Evolutionary conservation across 2,888 invertebrate species (phyloP), one percentile per base, ranked within the genome.

Genomic region (Drosophila phalerata): DNA sequence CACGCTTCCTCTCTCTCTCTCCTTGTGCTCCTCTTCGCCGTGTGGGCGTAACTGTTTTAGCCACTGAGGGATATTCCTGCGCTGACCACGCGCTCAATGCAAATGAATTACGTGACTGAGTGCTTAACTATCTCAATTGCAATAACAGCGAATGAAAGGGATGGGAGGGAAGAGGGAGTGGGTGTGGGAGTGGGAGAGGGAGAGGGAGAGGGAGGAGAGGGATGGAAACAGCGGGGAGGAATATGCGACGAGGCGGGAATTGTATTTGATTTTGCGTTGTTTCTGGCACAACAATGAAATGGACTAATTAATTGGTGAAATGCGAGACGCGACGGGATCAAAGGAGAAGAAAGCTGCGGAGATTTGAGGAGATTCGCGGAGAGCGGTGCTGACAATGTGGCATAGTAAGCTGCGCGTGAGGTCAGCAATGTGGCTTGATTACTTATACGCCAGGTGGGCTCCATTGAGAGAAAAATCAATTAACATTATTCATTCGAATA

Each of bases 401-500:
- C 17, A 37, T n/a, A 13, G 34, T 34, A 51, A 64, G 58, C 68
- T 10, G 40, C n/a, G 32, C 56, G 53, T 34, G 25, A 49, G 47
- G 22, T 51, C 57, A 43, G 71, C 48, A 64, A 51, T 34, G 38
- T 45, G 37, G 61, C 61, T 66, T 57, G 63, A 68, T 68, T 69
- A 64, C 64, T 57, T 63, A 57, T 53, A 58, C 69, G 63, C 62
- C 62, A 67, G 55, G 62, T 62, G 49, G 43, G 49, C 55, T 8
- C 42, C 43, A 48, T 30, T 48, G 48, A 38, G 42, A 45, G 40
- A 48, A 63, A 81, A 73, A 79, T 81, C 84, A 84, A 84, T 84
- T 84, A 81, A 77, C 72, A 74, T 77, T 85, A 79, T 82, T 74
- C 74, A 85, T 81, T 71, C 51, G 74, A 77, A 81, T 65, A 73